Conservation (phyloP, 2,888 invertebrate genomes). For the Octodonta nipae region DNA sequence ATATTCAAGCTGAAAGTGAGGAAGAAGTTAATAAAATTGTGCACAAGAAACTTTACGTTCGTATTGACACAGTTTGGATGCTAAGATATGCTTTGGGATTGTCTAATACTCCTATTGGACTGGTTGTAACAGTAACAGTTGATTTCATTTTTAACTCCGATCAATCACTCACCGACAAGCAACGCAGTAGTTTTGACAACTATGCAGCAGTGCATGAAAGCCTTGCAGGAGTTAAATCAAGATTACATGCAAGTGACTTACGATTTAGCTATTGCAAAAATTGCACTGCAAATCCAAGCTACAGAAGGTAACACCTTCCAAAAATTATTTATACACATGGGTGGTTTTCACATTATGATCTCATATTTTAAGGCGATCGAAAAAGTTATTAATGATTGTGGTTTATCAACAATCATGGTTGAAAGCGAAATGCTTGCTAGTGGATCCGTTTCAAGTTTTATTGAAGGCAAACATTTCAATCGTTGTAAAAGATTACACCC, state of each 20-base stretch:
- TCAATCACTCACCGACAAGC: conserved; percentile 5
- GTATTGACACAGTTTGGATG: neutral
- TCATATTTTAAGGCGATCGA: conserved; percentile 7
- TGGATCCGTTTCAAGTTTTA: conserved; percentile 4
- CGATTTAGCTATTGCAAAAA: conserved; percentile 5
- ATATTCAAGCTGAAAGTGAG: conserved; percentile 3
- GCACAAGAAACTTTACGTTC: neutral
- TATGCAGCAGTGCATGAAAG: conserved; percentile 4
- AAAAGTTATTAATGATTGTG: conserved; percentile 6
- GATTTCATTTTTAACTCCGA: conserved; percentile 5
- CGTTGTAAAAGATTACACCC: conserved; percentile 5
- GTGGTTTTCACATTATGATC: conserved; percentile 3
- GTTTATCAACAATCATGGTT: conserved; percentile 3
- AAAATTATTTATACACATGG: conserved; percentile 4
- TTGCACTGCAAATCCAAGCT: conserved; percentile 4
- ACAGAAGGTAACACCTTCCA: neutral
- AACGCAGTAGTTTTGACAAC: conserved; percentile 5
- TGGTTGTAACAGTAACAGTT: conserved; percentile 1
- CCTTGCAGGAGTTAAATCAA: conserved; percentile 3
- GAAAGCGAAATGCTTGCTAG: conserved; percentile 6
- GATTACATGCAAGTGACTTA: conserved; percentile 5
- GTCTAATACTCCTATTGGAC: neutral
- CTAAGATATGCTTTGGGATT: neutral
- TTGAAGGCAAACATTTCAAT: conserved; percentile 4
- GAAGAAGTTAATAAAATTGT: conserved; percentile 2